Conservation (phyloP, 2,888 invertebrate species). For the Galerucella calmariensis region DNA sequence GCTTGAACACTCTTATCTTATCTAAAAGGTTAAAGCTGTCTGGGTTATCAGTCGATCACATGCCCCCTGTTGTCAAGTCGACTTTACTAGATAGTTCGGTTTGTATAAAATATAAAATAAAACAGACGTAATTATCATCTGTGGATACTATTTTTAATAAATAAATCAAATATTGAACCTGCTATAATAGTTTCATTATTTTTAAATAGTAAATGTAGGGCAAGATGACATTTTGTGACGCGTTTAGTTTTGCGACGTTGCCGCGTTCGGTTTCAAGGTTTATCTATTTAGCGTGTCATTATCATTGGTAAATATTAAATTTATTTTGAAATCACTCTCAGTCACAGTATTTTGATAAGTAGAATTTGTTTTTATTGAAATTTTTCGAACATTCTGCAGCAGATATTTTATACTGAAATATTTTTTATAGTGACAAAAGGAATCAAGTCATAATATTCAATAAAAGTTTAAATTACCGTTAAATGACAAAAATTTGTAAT, state of each 20-base stretch:
- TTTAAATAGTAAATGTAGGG: slow-evolving; percentile 16
- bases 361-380: not conserved
- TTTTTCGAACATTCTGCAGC: not conserved
- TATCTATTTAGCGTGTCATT: slow-evolving; percentile 9
- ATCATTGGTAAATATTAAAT: slow-evolving; percentile 13
- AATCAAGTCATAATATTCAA: too few relatives aligned
- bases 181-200: not conserved
- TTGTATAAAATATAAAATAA: slow-evolving; percentile 5
- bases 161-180: not conserved
- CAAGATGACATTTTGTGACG: slow-evolving; percentile 13
- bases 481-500: too few relatives aligned
- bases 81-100: not conserved
- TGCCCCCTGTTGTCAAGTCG: slow-evolving; percentile 57
- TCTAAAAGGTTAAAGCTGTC: slow-evolving; percentile 54
- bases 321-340: slow-evolving; percentile 9
- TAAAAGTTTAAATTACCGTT: too few relatives aligned
- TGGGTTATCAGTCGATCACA: slow-evolving; percentile 59
- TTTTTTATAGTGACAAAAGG: not conserved
- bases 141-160: slow-evolving; percentile 4
- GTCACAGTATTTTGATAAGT: not conserved
- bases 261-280: slow-evolving; percentile 5
- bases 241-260: slow-evolving; percentile 5
- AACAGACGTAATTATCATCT: not conserved
- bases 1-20: slow-evolving; percentile 51
- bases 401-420: not conserved